A percentile compares a stretch with the other conserved stretches of the same genome.
Conservation (phyloP, 2,113 vertebrate species). For the Gasterosteus nipponicus region DNA sequence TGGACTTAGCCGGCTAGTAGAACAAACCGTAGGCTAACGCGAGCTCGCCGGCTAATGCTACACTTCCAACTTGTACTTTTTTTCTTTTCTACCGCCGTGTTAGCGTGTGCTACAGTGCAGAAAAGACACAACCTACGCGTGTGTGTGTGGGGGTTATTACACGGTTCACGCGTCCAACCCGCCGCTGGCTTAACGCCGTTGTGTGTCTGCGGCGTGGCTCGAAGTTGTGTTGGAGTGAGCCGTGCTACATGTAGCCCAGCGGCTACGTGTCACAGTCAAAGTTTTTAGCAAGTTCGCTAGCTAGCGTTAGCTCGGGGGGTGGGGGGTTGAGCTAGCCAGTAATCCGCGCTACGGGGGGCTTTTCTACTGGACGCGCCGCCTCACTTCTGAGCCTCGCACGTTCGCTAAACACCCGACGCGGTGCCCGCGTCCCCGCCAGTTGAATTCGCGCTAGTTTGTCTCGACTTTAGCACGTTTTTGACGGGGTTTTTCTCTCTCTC, state of each 20-base stretch:
- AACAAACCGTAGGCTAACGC: slow-evolving; percentile 62
- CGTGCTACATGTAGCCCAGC: slow-evolving; percentile 52
- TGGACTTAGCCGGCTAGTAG: slow-evolving; percentile 80
- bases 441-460: background rate
- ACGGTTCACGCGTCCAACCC: background rate
- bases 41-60: slow-evolving; percentile 63
- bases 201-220: slow-evolving; percentile 12
- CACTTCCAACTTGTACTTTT: slow-evolving; percentile 51
- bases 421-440: too few relatives aligned
- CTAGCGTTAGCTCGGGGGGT: slow-evolving; percentile 35
- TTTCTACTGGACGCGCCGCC: too few relatives aligned
- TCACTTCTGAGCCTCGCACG: background rate
- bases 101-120: background rate
- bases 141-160: background rate
- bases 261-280: slow-evolving; percentile 85
- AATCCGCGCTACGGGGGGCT: background rate
- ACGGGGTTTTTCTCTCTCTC: background rate
- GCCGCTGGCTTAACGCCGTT: background rate
- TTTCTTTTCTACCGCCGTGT: slow-evolving; percentile 35
- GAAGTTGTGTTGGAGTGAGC: slow-evolving; percentile 60
- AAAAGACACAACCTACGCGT: background rate
- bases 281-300: slow-evolving; percentile 79
- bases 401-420: background rate
- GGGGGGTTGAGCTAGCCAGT: background rate
- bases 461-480: slow-evolving; percentile 5